Percentiles rank a stretch among this genome's conserved stretches.
Evolutionary conservation across 1,140 invertebrate genomes (phyloP).

Genomic region (Euwallacea fornicatus): DNA sequence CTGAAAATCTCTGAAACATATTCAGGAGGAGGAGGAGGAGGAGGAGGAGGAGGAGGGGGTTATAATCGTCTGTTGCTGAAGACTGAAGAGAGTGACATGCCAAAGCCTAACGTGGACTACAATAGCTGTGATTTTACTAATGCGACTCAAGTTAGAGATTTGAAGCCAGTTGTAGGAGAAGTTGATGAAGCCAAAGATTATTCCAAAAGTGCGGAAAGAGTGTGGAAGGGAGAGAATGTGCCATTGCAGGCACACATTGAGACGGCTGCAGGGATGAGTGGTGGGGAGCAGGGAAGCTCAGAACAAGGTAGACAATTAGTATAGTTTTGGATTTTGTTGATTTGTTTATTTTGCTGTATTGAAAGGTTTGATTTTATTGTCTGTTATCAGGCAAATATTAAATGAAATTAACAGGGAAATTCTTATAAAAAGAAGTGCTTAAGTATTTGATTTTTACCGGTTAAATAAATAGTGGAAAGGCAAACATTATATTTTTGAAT

Average conservation of each 20-base stretch:
- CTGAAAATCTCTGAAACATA: constrained; percentile 21
- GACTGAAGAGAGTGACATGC: constrained; percentile 15
- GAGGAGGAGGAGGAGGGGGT: no score
- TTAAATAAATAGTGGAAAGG: no score
- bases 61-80: no score
- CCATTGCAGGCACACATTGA: constrained; percentile 3
- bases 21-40: not conserved
- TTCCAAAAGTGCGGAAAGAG: constrained; percentile 14
- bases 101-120: constrained; percentile 26
- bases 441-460: no score
- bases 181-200: constrained; percentile 37
- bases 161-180: constrained; percentile 8
- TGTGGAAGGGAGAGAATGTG: constrained; percentile 12
- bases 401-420: no score
- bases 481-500: no score
- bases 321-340: no score
- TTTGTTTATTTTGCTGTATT: not conserved
- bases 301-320: constrained; percentile 25
- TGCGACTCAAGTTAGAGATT: constrained; percentile 21
- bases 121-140: constrained; percentile 34
- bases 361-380: no score
- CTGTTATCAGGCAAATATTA: no score
- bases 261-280: not conserved
- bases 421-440: no score
- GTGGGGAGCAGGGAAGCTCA: constrained; percentile 10